Base-by-base conservation (phyloP, 2,888 invertebrate species). In the Rhamphomyia laevipes region DNA sequence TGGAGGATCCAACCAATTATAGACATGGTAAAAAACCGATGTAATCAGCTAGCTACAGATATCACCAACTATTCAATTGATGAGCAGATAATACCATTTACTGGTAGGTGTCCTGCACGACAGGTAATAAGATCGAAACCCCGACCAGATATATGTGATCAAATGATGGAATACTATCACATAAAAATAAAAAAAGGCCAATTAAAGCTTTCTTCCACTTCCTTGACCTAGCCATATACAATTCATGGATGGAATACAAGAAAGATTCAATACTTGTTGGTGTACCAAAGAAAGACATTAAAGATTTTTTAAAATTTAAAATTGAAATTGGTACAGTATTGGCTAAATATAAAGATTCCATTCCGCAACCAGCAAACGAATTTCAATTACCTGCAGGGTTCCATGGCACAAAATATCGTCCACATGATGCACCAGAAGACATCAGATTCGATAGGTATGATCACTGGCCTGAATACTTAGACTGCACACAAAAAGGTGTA, bases 81-180 rank as follows among this genome's bases (percentile, higher is more conserved):
- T 46, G 57, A 60, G 42, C 61, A 60, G 56, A 58, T n/a, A n/a
- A n/a, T 59, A 12, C 58, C 59, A 5, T 63, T 66, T 54, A 55
- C 50, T 33, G 56, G 59, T 21, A 50, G 46, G 46, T 58, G 38
- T 51, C 46, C 40, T 10, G 46, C 17, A 17, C 13, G 40, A 3
- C 40, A 46, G 13, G 37, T 54, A 17, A 60, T 61, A 4, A 55
- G 53, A 49, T 59, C 58, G 47, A 62, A 62, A 51, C 65, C 63
- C 11, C 51, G 58, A n/a, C 59, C 62, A 21, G 48, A 42, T 21
- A 43, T 43, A 2, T 21, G 43, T 38, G 49, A 45, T 33, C 49
- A 53, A 50, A 51, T 51, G 49, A 38, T 51, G 21, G 49, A 51
- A 23, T 53, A 53, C 33, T 49, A 49, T 23, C 44, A 51, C 2